Percentiles rank a stretch among this genome's conserved stretches.
Conservation (phyloP, 2,888 invertebrate species). For the Gisinianus flammeolus region DNA sequence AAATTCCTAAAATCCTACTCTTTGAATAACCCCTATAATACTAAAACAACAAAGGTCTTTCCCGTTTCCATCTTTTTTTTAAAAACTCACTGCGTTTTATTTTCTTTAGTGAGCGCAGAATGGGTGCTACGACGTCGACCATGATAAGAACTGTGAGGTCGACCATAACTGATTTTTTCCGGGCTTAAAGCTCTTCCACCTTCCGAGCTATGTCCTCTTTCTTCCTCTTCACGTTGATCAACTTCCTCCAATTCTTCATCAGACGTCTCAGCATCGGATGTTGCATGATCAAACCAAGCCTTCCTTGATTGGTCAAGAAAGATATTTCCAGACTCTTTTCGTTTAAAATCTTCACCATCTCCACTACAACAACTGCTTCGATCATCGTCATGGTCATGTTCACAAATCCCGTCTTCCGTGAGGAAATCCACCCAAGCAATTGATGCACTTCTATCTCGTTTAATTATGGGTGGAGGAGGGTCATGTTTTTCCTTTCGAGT, state of each 20-base stretch:
- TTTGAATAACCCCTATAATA: too few species aligned
- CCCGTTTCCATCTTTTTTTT: too few species aligned
- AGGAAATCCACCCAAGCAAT: slow-evolving; percentile 50
- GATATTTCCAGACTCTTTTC: not conserved
- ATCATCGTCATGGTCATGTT: slow-evolving; percentile 30
- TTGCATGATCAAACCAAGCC: slow-evolving; percentile 25
- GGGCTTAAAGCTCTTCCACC: slow-evolving; percentile 25
- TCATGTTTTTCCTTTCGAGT: not conserved
- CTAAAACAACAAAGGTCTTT: too few species aligned
- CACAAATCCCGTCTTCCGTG: slow-evolving; percentile 43
- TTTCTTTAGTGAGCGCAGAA: not conserved
- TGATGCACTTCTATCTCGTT: slow-evolving; percentile 43
- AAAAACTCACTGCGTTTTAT: slow-evolving; percentile 20
- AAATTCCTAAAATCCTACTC: too few species aligned
- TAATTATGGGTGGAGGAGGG: not conserved
- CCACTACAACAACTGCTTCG: slow-evolving; percentile 24
- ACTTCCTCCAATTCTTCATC: slow-evolving; percentile 40
- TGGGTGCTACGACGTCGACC: not conserved
- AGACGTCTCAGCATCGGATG: slow-evolving; percentile 15
- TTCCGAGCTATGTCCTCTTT: slow-evolving; percentile 24
- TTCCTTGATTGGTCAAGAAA: slow-evolving; percentile 17
- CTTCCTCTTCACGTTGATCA: slow-evolving; percentile 25
- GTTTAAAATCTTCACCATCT: not conserved
- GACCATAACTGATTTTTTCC: slow-evolving; percentile 12
- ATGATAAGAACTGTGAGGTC: slow-evolving; percentile 18